Conservation (phyloP, 2,888 invertebrate genomes). For the Koerneria pararmatus region DNA sequence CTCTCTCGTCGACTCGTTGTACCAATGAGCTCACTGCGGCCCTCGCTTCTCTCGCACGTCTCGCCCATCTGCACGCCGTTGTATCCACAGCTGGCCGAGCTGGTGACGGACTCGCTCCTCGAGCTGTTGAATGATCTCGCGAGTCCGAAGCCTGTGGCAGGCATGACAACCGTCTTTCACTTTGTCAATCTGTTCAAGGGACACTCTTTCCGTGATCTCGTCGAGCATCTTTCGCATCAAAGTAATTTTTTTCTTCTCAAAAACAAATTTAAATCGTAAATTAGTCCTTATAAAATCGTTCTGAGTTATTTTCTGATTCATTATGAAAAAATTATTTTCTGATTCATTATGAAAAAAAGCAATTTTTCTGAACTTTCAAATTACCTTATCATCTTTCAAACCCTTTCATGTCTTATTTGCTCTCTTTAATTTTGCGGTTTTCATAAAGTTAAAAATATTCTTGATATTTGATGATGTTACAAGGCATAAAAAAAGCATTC, state of each 20-base stretch:
- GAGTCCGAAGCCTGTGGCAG: neutral
- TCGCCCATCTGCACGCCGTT: neutral
- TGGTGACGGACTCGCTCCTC: constrained; percentile 5
- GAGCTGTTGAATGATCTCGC: constrained; percentile 10
- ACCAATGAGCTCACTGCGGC: constrained; percentile 39
- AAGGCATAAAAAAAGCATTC: too few relatives aligned
- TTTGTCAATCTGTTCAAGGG: constrained; percentile 42
- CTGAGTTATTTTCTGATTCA: too few relatives aligned
- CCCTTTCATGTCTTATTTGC: too few relatives aligned
- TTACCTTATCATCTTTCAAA: too few relatives aligned
- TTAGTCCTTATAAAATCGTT: too few relatives aligned
- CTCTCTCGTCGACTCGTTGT: constrained; percentile 43
- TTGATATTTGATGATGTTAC: too few relatives aligned
- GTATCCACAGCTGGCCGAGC: constrained; percentile 8
- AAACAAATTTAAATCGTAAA: too few relatives aligned
- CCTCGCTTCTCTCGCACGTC: constrained; percentile 7
- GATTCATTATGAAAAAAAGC: neutral
- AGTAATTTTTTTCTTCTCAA: constrained; percentile 24
- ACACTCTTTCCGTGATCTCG: constrained; percentile 28
- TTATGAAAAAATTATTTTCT: constrained; percentile 1
- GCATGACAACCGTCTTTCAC: constrained; percentile 38
- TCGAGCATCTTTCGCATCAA: constrained; percentile 37
- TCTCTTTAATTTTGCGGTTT: too few relatives aligned
- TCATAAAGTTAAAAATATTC: too few relatives aligned
- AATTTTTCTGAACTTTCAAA: neutral